Conservation (phyloP, 2,888 invertebrate genomes). For the Noctuana brunneofusca region DNA sequence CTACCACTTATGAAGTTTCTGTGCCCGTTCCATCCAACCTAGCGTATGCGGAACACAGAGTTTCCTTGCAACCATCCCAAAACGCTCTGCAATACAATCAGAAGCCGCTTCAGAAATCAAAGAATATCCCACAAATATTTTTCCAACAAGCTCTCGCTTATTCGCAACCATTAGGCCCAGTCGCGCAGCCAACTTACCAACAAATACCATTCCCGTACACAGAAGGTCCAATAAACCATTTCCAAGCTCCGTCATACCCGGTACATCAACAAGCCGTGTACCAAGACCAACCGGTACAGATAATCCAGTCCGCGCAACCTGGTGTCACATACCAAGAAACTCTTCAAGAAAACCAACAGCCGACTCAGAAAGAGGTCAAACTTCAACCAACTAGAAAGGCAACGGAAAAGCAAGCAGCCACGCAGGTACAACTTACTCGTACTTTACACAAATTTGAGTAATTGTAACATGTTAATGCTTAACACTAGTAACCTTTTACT, state of each 20-base stretch:
- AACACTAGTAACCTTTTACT: not conserved
- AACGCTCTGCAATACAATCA: slow-evolving; percentile 44
- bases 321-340: slow-evolving; percentile 24
- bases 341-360: slow-evolving; percentile 22
- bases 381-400: slow-evolving; percentile 4
- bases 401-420: slow-evolving; percentile 9
- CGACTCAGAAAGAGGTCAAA: slow-evolving; percentile 31
- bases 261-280: slow-evolving; percentile 27
- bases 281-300: slow-evolving; percentile 26
- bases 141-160: slow-evolving; percentile 13
- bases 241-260: slow-evolving; percentile 38
- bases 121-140: slow-evolving; percentile 20
- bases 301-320: slow-evolving; percentile 33
- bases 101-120: slow-evolving; percentile 42
- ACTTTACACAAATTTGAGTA: not conserved
- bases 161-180: slow-evolving; percentile 35
- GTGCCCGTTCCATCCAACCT: slow-evolving; percentile 64
- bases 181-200: slow-evolving; percentile 35
- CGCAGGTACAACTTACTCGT: slow-evolving; percentile 18
- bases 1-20: slow-evolving; percentile 65
- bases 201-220: slow-evolving; percentile 20
- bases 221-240: slow-evolving; percentile 37
- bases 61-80: slow-evolving; percentile 47
- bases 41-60: slow-evolving; percentile 62
- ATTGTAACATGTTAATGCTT: too few relatives aligned